A percentile compares a stretch with the other conserved stretches of the same genome.
Conservation (phyloP, 2,113 vertebrate genomes). For the Python bivittatus region DNA sequence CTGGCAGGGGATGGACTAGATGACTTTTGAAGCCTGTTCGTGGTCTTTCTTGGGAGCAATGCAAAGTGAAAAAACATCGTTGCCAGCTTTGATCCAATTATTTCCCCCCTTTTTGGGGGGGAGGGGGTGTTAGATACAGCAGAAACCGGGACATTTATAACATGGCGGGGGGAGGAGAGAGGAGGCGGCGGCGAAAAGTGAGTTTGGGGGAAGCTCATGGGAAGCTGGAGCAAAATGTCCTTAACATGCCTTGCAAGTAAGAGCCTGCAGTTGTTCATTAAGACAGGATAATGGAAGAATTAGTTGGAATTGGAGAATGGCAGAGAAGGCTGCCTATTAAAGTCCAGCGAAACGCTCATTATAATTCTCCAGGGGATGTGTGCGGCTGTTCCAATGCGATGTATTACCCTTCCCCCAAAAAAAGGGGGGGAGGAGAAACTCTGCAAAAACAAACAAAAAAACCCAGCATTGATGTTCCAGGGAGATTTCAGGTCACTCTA, state of each 20-base stretch:
- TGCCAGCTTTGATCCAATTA: neutral
- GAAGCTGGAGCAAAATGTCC: neutral
- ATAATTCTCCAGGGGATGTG: neutral
- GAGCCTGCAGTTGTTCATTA: neutral
- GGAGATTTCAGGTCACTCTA: neutral
- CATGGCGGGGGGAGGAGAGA: neutral
- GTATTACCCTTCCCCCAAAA: neutral
- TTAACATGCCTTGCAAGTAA: rapidly evolving
- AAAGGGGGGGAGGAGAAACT: neutral
- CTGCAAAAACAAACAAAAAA: neutral
- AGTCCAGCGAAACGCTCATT: neutral
- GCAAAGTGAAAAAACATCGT: neutral
- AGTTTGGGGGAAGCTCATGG: neutral
- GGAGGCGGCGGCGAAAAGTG: neutral
- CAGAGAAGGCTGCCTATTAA: neutral
- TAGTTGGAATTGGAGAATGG: neutral
- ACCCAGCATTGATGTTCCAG: neutral
- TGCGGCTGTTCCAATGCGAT: neutral
- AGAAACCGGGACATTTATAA: neutral
- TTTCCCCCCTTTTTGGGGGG: too few species aligned
- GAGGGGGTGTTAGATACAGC: neutral
- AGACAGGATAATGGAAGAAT: conserved; percentile 19
- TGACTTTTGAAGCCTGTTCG: neutral
- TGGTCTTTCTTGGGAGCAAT: neutral
- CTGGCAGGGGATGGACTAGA: neutral